These are phyloP conservation scores for Nebria salina DNA, from an alignment of 2,888 invertebrate genomes.

Conservation along the genomic window DNA sequence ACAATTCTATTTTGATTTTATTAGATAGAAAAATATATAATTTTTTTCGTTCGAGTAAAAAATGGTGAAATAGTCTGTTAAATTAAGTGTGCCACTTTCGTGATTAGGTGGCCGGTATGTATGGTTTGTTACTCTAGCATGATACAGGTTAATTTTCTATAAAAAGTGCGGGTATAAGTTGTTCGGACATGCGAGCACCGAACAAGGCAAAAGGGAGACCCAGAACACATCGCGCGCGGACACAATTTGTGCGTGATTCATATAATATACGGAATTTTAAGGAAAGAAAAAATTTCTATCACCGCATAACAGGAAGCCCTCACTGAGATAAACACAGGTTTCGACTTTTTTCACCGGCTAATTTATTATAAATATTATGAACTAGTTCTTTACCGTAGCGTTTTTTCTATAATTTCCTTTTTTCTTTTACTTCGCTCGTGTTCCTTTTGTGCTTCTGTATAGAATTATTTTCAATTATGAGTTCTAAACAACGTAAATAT, in stretches of 20 bases:
- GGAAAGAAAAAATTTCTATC: slow-evolving; percentile 39
- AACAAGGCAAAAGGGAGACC: not conserved
- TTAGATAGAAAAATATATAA: not conserved
- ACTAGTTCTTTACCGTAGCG: slow-evolving; percentile 20
- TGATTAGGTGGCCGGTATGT: slow-evolving; percentile 4
- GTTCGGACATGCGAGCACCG: slow-evolving; percentile 27
- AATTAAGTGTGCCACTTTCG: slow-evolving; percentile 23
- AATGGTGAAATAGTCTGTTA: too few relatives aligned
- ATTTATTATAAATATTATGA: slow-evolving; percentile 40
- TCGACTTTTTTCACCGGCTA: slow-evolving; percentile 23
- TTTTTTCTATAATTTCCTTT: slow-evolving; percentile 2
- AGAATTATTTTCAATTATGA: slow-evolving; percentile 40
- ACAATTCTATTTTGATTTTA: slow-evolving; percentile 5
- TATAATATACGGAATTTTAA: slow-evolving; percentile 28
- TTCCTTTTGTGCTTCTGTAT: not conserved
- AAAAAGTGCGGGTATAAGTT: slow-evolving; percentile 47
- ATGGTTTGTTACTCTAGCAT: slow-evolving; percentile 47
- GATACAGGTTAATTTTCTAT: slow-evolving; percentile 51
- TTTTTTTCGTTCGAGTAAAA: too few relatives aligned
- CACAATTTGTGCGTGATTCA: slow-evolving; percentile 43
- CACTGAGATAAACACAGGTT: slow-evolving; percentile 39
- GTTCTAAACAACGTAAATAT: not conserved
- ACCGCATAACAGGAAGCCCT: slow-evolving; percentile 38
- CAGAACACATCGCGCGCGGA: slow-evolving; percentile 14
- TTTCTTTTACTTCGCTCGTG: not conserved